Base-by-base conservation (phyloP, 1,140 invertebrate genomes). In the Diuraphis noxia region DNA sequence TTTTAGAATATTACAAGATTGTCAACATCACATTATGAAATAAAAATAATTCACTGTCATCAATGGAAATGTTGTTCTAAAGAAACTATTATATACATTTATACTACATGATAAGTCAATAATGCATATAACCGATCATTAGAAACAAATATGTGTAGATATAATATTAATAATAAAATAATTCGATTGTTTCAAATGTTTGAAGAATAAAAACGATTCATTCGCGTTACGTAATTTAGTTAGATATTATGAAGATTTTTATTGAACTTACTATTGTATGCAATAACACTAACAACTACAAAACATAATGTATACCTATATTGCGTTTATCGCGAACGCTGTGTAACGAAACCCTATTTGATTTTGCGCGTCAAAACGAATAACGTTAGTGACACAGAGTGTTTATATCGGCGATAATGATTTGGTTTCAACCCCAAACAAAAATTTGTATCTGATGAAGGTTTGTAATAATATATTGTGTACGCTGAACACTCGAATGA, bases 341-440 rank as follows among this genome's bases (percentile, higher is more conserved):
- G 17, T 17, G 5, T 72, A 17, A 38, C 79, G 21, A 86, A 34
- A 36, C 34, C 43, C 30, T 2, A 49, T 87, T 56, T 36, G n/a
- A 87, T 52, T 56, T 23, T 30, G 49, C 49, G 30, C 49, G 36
- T 38, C 36, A 38, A 87, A 87, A 56, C 21, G 21, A 87, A 86
- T 86, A 23, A 49, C 7, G 19, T 72, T 17, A 17, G 30, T 72
- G 56, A 72, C 56, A 72, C 40, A n/a, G 10, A 49, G n/a, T 46
- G n/a, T 86, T 86, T 86, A 86, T 30, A 30, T n/a, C 40, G 25
- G 13, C 7, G 40, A 84, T 40, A n/a, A 84, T 43, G 81, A 84
- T 84, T 85, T 49, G 9, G 13, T 85, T 49, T 85, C 84, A 85
- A 46, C 46, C 85, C 49, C 46, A 87, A 87, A 87, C 34, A 56